These are phyloP conservation scores for Mastacembelus armatus DNA, from an alignment of 2,797 vertebrate species.

Conservation along the genomic window DNA sequence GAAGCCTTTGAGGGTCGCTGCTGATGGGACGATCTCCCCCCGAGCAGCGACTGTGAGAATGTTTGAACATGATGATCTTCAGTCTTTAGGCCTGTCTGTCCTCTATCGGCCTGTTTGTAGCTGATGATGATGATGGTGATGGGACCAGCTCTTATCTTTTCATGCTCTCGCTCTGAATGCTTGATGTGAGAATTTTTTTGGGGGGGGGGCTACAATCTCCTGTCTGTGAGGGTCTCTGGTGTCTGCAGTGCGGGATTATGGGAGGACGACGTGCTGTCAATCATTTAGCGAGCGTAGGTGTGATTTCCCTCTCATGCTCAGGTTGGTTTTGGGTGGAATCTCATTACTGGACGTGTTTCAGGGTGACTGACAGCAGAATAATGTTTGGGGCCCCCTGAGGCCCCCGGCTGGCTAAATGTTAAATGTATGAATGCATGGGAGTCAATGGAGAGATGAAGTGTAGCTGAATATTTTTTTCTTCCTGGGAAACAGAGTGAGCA, in stretches of 20 bases:
- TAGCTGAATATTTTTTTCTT: constrained; percentile 57
- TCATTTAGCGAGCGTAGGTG: constrained; percentile 64
- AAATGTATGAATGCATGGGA: constrained; percentile 70
- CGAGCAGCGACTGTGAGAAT: constrained; percentile 34
- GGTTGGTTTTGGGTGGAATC: constrained; percentile 63
- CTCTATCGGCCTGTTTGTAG: constrained; percentile 28
- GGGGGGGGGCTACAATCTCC: constrained; percentile 22
- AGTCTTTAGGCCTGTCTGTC: constrained; percentile 22
- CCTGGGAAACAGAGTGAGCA: constrained; percentile 42
- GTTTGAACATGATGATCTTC: constrained; percentile 29
- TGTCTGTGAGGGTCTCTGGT: constrained; percentile 53
- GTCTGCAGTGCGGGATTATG: constrained; percentile 67
- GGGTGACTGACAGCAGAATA: constrained; percentile 75
- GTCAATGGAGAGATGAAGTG: constrained; percentile 66
- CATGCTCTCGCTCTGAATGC: constrained; percentile 44
- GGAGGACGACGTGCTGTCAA: constrained; percentile 66
- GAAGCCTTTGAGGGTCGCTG: constrained; percentile 25
- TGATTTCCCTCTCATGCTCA: constrained; percentile 60
- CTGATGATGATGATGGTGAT: constrained; percentile 26
- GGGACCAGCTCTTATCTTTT: constrained; percentile 46
- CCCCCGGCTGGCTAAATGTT: constrained; percentile 54
- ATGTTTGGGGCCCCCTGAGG: constrained; percentile 58
- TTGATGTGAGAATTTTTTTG: constrained; percentile 58
- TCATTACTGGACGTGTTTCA: constrained; percentile 62
- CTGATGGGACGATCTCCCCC: constrained; percentile 23